Percentiles rank a stretch among this genome's conserved stretches.
phyloP scores from a whole-genome alignment of 2,113 vertebrate species.

The Sardina pilchardus region DNA sequence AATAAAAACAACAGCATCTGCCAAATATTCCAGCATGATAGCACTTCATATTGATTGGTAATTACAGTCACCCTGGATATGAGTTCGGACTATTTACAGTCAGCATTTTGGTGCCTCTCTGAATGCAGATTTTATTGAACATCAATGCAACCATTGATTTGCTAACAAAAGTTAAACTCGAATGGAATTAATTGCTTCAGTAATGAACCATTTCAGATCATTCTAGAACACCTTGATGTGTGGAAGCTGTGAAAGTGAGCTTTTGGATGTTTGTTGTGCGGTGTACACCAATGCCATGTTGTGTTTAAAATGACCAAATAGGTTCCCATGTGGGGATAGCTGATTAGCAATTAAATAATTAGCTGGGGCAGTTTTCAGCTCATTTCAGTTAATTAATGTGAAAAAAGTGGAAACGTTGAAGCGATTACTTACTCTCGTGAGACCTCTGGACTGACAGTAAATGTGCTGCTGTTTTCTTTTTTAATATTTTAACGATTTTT shows the following conservation, averaged over 20 bases:
- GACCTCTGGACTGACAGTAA: too few species aligned
- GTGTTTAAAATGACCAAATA: not conserved
- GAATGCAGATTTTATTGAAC: not conserved
- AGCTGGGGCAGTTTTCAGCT: not conserved
- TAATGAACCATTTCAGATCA: not conserved
- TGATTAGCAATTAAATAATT: not conserved
- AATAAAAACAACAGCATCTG: not conserved
- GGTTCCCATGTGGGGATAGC: not conserved
- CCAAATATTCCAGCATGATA: not conserved
- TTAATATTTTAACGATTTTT: too few species aligned
- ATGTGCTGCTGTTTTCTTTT: too few species aligned
- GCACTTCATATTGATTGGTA: too few species aligned
- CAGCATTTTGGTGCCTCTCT: not conserved
- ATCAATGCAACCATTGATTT: not conserved
- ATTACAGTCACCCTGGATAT: too few species aligned
- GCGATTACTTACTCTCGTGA: too few species aligned
- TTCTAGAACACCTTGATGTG: not conserved
- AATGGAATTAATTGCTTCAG: not conserved
- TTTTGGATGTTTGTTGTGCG: not conserved
- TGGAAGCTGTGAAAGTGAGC: not conserved
- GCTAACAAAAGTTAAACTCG: not conserved
- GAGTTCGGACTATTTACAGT: not conserved
- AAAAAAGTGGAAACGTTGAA: too few species aligned
- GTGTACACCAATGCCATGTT: not conserved
- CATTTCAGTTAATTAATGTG: not conserved